These are phyloP conservation scores for Pseudomugil tenellus DNA, from an alignment of 2,797 vertebrate species.

Conservation along the genomic window DNA sequence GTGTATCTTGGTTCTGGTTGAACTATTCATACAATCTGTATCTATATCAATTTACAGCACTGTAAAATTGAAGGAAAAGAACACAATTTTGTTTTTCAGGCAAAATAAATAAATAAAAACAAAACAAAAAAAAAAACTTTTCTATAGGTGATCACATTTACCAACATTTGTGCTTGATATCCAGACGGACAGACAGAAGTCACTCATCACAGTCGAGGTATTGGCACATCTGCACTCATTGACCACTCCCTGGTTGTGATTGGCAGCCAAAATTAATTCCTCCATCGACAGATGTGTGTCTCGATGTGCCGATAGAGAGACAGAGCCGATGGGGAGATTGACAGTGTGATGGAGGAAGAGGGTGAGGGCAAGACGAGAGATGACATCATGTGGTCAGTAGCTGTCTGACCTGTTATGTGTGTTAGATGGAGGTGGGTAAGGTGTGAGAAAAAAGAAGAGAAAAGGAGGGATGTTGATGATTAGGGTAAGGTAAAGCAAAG, in stretches of 20 bases:
- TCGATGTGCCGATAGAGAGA: slow-evolving; percentile 70
- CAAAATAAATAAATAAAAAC: no score
- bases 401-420: slow-evolving; percentile 23
- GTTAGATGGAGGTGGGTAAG: slow-evolving; percentile 17
- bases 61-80: slow-evolving; percentile 12
- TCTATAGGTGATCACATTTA: slow-evolving; percentile 5
- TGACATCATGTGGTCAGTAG: slow-evolving; percentile 62
- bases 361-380: slow-evolving; percentile 43
- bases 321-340: slow-evolving; percentile 67
- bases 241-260: slow-evolving; percentile 75
- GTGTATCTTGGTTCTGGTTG: slow-evolving; percentile 2
- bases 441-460: not conserved
- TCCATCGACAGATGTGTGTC: slow-evolving; percentile 76
- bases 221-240: slow-evolving; percentile 73
- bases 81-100: no score
- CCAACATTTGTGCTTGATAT: slow-evolving; percentile 26
- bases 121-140: no score
- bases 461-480: slow-evolving; percentile 25
- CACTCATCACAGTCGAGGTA: slow-evolving; percentile 76
- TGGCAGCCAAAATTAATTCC: slow-evolving; percentile 81
- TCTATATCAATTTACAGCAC: not conserved
- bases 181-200: slow-evolving; percentile 64
- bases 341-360: slow-evolving; percentile 75
- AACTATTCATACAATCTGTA: not conserved
- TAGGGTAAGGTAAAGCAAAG: slow-evolving; percentile 34